phyloP scores from a whole-genome alignment of 2,797 vertebrate species.

The Miichthys miiuy region DNA sequence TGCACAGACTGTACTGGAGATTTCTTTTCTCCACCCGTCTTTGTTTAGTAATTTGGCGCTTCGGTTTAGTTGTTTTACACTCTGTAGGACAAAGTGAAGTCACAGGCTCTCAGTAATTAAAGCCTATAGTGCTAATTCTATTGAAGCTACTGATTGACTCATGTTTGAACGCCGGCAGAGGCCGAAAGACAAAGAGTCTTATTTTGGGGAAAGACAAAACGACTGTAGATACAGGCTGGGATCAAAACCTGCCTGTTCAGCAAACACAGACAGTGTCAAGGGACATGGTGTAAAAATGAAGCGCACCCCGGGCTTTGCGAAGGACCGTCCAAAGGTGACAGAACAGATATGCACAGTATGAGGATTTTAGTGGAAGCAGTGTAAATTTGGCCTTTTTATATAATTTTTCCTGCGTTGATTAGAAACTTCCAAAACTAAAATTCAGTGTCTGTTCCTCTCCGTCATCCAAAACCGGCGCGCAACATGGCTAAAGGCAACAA shows the following conservation, averaged over 20 bases:
- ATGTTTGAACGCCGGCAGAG: too few species aligned
- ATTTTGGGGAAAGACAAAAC: background rate
- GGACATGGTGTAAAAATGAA: background rate
- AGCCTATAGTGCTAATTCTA: background rate
- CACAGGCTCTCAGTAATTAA: background rate
- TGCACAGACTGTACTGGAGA: background rate
- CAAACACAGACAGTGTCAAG: background rate
- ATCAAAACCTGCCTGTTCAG: background rate
- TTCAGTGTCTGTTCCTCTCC: background rate
- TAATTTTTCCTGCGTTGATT: background rate
- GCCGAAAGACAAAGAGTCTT: background rate
- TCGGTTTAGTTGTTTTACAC: background rate
- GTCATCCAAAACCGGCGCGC: background rate
- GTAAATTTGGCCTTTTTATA: background rate
- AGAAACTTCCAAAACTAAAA: background rate
- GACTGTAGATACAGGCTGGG: background rate
- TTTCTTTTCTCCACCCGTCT: background rate
- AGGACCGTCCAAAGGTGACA: background rate
- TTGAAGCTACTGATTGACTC: background rate
- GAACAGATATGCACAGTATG: background rate
- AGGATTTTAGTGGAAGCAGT: background rate
- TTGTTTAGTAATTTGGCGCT: constrained; percentile 3
- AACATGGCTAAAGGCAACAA: too few species aligned
- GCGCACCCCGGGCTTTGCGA: background rate
- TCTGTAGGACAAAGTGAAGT: background rate